These are phyloP conservation scores for Rhynchomys soricoides DNA, from an alignment of 2,113 vertebrate species.

Conservation along the genomic window DNA sequence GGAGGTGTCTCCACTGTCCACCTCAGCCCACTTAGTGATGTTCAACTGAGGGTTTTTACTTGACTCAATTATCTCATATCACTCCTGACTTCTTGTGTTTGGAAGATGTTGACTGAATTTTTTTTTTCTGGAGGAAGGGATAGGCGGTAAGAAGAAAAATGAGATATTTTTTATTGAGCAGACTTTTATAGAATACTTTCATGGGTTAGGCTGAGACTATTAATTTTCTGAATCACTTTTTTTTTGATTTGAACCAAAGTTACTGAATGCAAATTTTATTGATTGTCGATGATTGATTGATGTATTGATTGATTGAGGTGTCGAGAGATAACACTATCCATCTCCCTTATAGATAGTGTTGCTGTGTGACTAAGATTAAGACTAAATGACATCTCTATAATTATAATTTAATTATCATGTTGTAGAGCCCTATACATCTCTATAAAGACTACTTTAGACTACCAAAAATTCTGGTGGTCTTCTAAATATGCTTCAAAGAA, in stretches of 20 bases:
- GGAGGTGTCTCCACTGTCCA: background rate
- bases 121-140: background rate
- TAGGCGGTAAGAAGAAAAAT: background rate
- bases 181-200: background rate
- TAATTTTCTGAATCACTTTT: background rate
- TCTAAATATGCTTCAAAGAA: background rate
- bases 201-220: background rate
- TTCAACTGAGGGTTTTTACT: background rate
- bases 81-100: background rate
- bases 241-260: background rate
- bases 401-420: background rate
- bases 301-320: too few relatives aligned
- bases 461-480: background rate
- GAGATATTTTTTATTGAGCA: background rate
- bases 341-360: background rate
- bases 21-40: background rate
- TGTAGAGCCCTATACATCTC: background rate
- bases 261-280: background rate
- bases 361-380: background rate
- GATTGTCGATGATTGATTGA: too few relatives aligned
- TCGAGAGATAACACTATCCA: background rate
- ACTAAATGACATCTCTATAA: background rate
- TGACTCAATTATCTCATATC: background rate
- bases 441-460: background rate
- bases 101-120: background rate